These are phyloP conservation scores for Rhineura floridana DNA, from an alignment of 2,113 vertebrate species.

Conservation along the genomic window DNA sequence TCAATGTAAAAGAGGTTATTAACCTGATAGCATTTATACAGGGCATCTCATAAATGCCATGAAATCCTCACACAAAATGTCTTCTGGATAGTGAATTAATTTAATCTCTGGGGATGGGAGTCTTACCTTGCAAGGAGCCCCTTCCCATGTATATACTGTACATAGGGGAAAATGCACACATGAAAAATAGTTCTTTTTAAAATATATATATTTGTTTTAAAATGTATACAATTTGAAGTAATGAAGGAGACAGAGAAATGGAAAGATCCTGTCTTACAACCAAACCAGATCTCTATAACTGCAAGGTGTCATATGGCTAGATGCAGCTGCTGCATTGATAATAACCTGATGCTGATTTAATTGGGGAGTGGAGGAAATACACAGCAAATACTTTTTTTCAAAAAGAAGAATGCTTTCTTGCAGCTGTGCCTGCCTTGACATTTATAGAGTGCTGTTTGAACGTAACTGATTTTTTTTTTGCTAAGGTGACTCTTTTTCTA, in stretches of 20 bases:
- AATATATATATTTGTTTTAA: too few species aligned
- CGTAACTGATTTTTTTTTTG: constrained; percentile 22
- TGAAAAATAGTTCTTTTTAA: too few species aligned
- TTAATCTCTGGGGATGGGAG: background rate
- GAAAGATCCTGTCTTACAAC: background rate
- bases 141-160: background rate
- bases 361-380: background rate
- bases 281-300: background rate
- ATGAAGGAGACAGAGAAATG: background rate
- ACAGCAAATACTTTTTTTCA: background rate
- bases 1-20: background rate
- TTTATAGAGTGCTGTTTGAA: constrained; percentile 42
- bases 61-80: background rate
- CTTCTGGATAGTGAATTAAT: background rate
- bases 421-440: constrained; percentile 19
- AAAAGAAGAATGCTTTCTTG: background rate
- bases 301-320: background rate
- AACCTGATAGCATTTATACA: background rate
- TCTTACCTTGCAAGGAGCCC: background rate
- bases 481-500: constrained; percentile 22
- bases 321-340: background rate
- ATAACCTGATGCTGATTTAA: background rate
- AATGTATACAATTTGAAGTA: too few species aligned
- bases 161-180: too few species aligned
- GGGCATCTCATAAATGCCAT: background rate